These are phyloP conservation scores for Patella depressa DNA, from an alignment of 2,888 invertebrate species.

Conservation along the genomic window DNA sequence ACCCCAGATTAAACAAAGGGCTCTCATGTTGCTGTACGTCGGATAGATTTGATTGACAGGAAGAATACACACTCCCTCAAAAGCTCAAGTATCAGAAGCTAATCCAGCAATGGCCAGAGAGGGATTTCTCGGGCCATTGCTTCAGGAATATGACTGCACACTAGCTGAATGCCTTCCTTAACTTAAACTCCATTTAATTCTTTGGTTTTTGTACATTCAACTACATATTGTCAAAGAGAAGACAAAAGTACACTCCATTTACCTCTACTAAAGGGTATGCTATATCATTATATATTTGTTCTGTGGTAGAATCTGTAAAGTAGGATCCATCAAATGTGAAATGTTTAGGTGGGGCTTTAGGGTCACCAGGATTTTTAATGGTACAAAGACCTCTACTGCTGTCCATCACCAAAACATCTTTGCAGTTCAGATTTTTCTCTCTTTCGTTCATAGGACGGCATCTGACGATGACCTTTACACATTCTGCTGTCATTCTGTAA, in stretches of 20 bases:
- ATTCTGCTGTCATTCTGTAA: slow-evolving; percentile 72
- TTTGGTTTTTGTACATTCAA: too few relatives aligned
- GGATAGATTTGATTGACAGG: too few relatives aligned
- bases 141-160: too few relatives aligned
- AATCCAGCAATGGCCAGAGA: too few relatives aligned
- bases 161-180: too few relatives aligned
- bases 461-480: slow-evolving; percentile 86
- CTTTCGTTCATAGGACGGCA: slow-evolving; percentile 88
- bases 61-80: too few relatives aligned
- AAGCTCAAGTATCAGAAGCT: too few relatives aligned
- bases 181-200: too few relatives aligned
- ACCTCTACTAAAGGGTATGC: slow-evolving; percentile 87
- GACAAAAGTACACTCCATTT: slow-evolving; percentile 27
- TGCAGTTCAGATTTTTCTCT: slow-evolving; percentile 80
- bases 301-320: slow-evolving; percentile 83
- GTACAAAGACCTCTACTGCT: slow-evolving; percentile 77
- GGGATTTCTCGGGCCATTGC: too few relatives aligned
- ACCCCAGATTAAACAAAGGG: too few relatives aligned
- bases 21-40: too few relatives aligned
- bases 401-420: slow-evolving; percentile 75
- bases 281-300: slow-evolving; percentile 88
- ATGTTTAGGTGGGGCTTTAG: slow-evolving; percentile 63
- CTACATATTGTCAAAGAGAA: too few relatives aligned
- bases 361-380: slow-evolving; percentile 68
- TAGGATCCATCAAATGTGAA: slow-evolving; percentile 91